These are phyloP conservation scores for Cochlearius cochlearius DNA, from an alignment of 2,113 vertebrate genomes.

Conservation along the genomic window DNA sequence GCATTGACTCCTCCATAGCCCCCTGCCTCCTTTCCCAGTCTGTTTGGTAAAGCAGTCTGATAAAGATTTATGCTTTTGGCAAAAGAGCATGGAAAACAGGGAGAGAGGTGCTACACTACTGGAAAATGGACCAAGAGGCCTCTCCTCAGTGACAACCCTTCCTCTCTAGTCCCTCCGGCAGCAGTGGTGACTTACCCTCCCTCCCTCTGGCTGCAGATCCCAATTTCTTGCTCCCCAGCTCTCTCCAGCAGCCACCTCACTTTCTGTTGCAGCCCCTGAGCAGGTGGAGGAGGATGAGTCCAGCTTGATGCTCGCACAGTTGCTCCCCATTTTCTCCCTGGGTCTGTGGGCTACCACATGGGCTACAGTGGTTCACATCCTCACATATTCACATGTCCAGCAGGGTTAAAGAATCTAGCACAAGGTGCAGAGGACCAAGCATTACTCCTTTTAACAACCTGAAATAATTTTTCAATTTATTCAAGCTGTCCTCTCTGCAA, in stretches of 20 bases:
- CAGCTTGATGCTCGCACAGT: neutral
- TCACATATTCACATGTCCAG: neutral
- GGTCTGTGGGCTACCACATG: neutral
- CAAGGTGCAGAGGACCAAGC: neutral
- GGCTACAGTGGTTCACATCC: neutral
- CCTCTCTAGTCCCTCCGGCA: neutral
- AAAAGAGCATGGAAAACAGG: neutral
- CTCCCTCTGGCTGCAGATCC: neutral
- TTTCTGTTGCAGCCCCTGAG: neutral
- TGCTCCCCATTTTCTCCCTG: neutral
- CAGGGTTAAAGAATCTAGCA: neutral
- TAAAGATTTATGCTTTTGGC: neutral
- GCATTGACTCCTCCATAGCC: neutral
- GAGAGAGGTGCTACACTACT: neutral
- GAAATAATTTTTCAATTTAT: slow-evolving; percentile 43
- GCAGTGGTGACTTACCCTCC: neutral
- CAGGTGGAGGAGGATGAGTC: neutral
- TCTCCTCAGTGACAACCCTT: neutral
- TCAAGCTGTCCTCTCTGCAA: slow-evolving; percentile 25
- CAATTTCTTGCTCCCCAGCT: neutral
- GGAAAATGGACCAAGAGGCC: neutral
- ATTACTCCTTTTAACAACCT: neutral
- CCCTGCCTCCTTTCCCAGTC: neutral
- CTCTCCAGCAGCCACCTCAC: neutral
- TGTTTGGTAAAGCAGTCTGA: neutral